Percentiles rank a stretch among this genome's conserved stretches.
Evolutionary conservation across 2,797 vertebrate species (phyloP).

Genomic region (Oophaga sylvatica): DNA sequence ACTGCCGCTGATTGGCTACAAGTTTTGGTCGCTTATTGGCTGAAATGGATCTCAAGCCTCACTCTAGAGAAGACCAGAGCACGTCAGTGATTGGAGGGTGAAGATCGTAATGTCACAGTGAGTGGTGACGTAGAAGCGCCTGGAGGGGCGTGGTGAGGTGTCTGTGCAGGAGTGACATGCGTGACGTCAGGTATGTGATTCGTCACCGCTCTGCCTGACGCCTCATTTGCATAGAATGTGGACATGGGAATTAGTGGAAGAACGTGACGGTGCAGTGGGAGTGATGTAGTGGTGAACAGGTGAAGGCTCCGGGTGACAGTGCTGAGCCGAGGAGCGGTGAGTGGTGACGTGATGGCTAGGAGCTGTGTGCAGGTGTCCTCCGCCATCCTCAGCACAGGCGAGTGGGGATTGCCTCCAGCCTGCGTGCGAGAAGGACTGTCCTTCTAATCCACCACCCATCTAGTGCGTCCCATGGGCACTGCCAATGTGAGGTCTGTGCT

Average conservation of each 20-base stretch:
- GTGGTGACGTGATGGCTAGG: no score
- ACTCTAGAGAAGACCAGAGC: not conserved
- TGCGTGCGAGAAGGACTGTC: no score
- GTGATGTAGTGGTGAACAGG: not conserved
- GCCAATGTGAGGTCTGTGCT: no score
- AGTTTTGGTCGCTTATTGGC: not conserved
- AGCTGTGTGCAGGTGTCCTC: no score
- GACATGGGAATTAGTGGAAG: not conserved
- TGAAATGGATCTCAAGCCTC: not conserved
- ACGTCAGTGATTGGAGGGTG: slow-evolving; percentile 10
- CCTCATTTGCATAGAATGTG: slow-evolving; percentile 13
- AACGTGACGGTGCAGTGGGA: not conserved
- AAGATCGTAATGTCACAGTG: not conserved
- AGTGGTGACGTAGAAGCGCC: slow-evolving; percentile 8
- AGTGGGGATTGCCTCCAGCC: no score
- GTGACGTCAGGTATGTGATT: slow-evolving; percentile 37
- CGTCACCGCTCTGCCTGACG: not conserved
- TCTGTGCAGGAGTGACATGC: not conserved
- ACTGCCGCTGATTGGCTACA: not conserved
- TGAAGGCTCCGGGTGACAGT: not conserved
- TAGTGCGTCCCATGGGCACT: no score
- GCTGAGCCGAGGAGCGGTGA: not conserved
- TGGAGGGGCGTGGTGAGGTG: slow-evolving; percentile 7
- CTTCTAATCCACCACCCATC: no score
- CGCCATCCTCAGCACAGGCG: not conserved